A percentile compares a stretch with the other conserved stretches of the same genome.
phyloP scores from a whole-genome alignment of 2,888 invertebrate genomes.

The Agrotis clavis region DNA sequence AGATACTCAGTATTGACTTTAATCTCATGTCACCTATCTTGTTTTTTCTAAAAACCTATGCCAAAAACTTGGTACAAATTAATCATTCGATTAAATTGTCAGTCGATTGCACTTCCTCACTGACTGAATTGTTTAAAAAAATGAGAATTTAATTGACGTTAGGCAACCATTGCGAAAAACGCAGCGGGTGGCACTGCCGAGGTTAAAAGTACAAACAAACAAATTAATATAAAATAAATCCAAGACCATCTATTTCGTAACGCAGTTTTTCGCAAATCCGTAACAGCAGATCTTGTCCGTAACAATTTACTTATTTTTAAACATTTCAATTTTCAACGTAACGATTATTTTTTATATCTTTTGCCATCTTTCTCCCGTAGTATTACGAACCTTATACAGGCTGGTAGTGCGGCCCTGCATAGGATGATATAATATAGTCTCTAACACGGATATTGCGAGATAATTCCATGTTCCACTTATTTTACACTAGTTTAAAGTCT shows the following conservation, averaged over 20 bases:
- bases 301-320: conserved; percentile 24
- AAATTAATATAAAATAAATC: conserved; percentile 32
- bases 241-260: conserved; percentile 34
- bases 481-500: conserved; percentile 70
- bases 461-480: conserved; percentile 83
- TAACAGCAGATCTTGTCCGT: conserved; percentile 7
- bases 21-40: too few relatives aligned
- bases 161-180: conserved; percentile 5
- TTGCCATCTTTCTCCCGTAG: conserved; percentile 58
- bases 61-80: too few relatives aligned
- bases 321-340: conserved; percentile 22
- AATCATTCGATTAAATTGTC: too few relatives aligned
- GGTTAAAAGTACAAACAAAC: conserved; percentile 8
- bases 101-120: too few relatives aligned
- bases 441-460: conserved; percentile 82
- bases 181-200: not conserved
- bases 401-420: conserved; percentile 73
- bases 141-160: too few relatives aligned
- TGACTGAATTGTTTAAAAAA: too few relatives aligned
- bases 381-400: conserved; percentile 70
- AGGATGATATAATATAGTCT: conserved; percentile 84
- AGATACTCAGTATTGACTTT: too few relatives aligned
- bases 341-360: conserved; percentile 24
- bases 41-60: too few relatives aligned
- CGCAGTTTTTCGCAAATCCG: conserved; percentile 46